Evolutionary conservation across 2,113 vertebrate genomes (phyloP).

Genomic region (Cyphotilapia sp.): DNA sequence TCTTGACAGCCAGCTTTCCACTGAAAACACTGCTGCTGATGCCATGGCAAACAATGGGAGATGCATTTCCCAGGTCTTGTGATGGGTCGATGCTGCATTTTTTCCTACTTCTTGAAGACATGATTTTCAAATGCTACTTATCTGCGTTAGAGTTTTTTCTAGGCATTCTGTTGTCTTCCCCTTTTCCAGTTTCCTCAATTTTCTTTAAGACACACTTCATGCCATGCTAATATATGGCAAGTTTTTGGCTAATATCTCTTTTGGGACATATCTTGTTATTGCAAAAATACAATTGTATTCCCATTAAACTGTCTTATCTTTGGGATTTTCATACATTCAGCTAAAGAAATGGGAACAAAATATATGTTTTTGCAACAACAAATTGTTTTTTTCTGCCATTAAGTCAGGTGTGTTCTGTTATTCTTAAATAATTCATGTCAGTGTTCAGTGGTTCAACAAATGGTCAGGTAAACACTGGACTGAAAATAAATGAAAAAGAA

Average conservation of each 20-base stretch:
- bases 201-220: neutral
- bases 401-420: neutral
- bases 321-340: neutral
- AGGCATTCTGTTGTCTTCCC: neutral
- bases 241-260: accelerated
- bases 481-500: neutral
- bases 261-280: neutral
- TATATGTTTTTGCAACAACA: neutral
- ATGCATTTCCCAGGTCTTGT: neutral
- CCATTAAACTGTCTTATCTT: neutral
- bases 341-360: neutral
- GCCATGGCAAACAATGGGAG: neutral
- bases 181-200: neutral
- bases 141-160: neutral
- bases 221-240: neutral
- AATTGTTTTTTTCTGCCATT: neutral
- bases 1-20: neutral
- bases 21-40: neutral
- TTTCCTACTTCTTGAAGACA: neutral
- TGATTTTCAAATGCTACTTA: neutral
- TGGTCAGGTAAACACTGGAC: neutral
- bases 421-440: neutral
- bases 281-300: neutral
- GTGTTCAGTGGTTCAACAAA: neutral
- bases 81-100: neutral